A percentile compares a stretch with the other conserved stretches of the same genome.
Evolutionary conservation across 2,113 vertebrate genomes (phyloP).

Genomic region (Seriola quinqueradiata): DNA sequence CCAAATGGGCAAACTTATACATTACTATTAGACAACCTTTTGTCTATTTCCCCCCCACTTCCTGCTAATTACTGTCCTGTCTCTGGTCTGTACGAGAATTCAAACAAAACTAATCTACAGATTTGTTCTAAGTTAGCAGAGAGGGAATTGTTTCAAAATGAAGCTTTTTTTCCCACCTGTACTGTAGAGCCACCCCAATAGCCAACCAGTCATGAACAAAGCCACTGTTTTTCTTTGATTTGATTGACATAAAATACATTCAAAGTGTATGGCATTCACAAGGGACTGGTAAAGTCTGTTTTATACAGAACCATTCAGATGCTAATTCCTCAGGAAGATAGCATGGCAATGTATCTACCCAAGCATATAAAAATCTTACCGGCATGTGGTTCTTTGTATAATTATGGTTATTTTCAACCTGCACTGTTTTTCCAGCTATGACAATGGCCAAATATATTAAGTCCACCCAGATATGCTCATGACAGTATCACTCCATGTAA

Average conservation of each 20-base stretch:
- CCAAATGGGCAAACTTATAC: not conserved
- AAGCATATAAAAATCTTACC: conserved; percentile 22
- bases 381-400: conserved; percentile 28
- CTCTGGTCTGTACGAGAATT: not conserved
- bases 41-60: not conserved
- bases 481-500: not conserved
- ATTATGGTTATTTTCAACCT: conserved; percentile 45
- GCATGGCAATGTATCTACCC: conserved; percentile 36
- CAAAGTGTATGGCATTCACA: conserved; percentile 5
- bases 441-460: conserved; percentile 10
- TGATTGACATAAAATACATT: conserved; percentile 23
- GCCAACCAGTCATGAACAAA: not conserved
- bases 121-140: not conserved
- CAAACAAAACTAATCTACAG: not conserved
- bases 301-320: conserved; percentile 47
- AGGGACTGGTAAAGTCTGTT: conserved; percentile 27
- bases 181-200: not conserved
- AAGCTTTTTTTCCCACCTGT: not conserved
- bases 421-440: not conserved
- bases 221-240: conserved; percentile 19
- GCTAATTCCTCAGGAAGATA: conserved; percentile 44
- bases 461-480: not conserved
- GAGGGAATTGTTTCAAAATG: not conserved
- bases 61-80: not conserved
- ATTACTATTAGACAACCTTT: not conserved